Evolutionary conservation across 2,113 vertebrate species (phyloP).

Genomic region (Apaloderma vittatum): DNA sequence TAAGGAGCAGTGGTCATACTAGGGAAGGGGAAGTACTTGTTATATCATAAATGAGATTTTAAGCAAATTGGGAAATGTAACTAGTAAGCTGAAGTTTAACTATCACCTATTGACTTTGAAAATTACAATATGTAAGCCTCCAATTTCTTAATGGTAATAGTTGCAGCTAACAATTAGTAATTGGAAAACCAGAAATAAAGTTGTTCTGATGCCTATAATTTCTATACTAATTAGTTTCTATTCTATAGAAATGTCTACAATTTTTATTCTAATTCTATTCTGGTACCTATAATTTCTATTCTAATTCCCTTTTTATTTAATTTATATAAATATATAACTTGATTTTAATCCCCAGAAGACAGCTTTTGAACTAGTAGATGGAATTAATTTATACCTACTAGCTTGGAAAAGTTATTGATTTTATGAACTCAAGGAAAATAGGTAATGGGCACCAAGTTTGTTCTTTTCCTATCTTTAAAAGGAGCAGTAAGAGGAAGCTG

Average conservation of each 20-base stretch:
- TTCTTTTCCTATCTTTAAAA: not conserved
- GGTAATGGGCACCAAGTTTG: not conserved
- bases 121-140: not conserved
- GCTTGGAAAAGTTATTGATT: not conserved
- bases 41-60: not conserved
- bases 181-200: not conserved
- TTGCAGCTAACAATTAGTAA: not conserved
- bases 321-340: not conserved
- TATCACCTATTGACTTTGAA: not conserved
- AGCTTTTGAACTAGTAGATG: not conserved
- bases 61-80: not conserved
- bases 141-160: not conserved
- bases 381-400: not conserved
- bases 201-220: not conserved
- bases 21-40: not conserved
- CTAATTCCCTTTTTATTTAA: not conserved
- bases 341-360: not conserved
- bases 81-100: not conserved
- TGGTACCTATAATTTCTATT: not conserved
- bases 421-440: not conserved
- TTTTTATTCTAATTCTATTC: no score
- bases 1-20: not conserved
- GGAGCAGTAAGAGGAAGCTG: not conserved
- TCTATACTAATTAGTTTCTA: not conserved
- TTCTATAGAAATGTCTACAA: no score